Evolutionary conservation across 2,888 invertebrate species (phyloP).

Genomic region (Ariolimax columbianus): DNA sequence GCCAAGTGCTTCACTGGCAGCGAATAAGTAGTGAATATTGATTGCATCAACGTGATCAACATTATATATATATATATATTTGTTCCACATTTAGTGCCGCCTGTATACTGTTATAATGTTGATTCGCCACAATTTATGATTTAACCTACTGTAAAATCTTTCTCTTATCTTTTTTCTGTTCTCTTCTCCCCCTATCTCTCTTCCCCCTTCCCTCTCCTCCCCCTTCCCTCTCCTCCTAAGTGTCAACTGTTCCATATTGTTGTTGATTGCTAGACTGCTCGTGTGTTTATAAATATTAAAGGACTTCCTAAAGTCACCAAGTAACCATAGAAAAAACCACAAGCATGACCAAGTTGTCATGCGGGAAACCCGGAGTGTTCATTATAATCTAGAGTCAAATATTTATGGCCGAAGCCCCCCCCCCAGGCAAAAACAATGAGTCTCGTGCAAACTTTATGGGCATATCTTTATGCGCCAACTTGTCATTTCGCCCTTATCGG

Average conservation of each 20-base stretch:
- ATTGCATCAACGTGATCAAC: too few species aligned
- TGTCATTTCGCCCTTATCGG: constrained; percentile 29
- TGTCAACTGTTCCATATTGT: too few species aligned
- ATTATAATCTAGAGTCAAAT: not conserved
- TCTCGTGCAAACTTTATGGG: constrained; percentile 20
- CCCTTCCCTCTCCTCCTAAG: too few species aligned
- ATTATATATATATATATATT: too few species aligned
- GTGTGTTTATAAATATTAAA: not conserved
- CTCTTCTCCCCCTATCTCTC: not conserved
- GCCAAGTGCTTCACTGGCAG: too few species aligned
- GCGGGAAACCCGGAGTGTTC: not conserved
- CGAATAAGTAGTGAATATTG: too few species aligned
- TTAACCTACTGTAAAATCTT: too few species aligned
- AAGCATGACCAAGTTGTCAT: not conserved
- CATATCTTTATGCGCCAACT: constrained; percentile 22
- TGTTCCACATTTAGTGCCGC: too few species aligned
- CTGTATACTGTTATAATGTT: too few species aligned
- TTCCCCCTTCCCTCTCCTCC: too few species aligned
- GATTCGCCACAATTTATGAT: too few species aligned
- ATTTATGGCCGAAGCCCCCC: not conserved
- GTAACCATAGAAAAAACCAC: not conserved
- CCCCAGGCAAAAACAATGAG: constrained; percentile 33
- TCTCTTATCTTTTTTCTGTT: too few species aligned
- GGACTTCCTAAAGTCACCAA: not conserved
- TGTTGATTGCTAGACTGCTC: not conserved